Evolutionary conservation across 2,888 invertebrate species (phyloP), one percentile per base, ranked within the genome.

Genomic region (Baronia brevicornis): DNA sequence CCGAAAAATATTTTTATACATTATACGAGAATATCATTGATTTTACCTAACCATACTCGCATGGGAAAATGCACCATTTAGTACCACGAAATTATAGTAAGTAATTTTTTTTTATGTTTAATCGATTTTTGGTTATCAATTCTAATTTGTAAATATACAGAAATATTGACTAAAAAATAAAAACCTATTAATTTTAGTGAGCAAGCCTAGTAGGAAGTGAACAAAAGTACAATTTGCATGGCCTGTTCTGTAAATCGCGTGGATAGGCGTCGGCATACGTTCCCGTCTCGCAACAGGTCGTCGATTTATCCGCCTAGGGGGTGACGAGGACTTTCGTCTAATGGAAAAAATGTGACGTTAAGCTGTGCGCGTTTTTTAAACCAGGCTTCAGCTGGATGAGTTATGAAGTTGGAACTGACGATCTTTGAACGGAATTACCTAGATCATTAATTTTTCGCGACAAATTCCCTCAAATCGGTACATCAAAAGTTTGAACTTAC

Each of bases 341-440:
- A 75, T 75, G 70, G 70, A 75, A 77, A 75, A 79, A 75, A 67
- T 44, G 68, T 68, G 71, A 68, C 63, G 64, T 62, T 57, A 66
- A 64, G 57, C 56, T 58, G 53, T 24, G 35, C 27, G 53, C 61
- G 54, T 59, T 63, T 64, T 64, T 66, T 60, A 70, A 63, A 60
- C 57, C 57, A 46, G 44, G 50, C 51, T 54, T 65, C 60, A 64
- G 59, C 44, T 55, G 57, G 56, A 64, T 69, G 71, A 72, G 63
- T 68, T 68, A 67, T 68, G 62, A 53, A 56, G 50, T 47, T 49
- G 48, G 53, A 46, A 50, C 46, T 51, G 62, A 60, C 54, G 54
- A 61, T 61, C 56, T 55, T 52, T 56, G 54, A 56, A 48, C 43
- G 33, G 38, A 52, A 62, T 63, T 67, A 65, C 44, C 54, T 59